Base-by-base conservation (phyloP, 2,888 invertebrate species). In the Heliconius sara region DNA sequence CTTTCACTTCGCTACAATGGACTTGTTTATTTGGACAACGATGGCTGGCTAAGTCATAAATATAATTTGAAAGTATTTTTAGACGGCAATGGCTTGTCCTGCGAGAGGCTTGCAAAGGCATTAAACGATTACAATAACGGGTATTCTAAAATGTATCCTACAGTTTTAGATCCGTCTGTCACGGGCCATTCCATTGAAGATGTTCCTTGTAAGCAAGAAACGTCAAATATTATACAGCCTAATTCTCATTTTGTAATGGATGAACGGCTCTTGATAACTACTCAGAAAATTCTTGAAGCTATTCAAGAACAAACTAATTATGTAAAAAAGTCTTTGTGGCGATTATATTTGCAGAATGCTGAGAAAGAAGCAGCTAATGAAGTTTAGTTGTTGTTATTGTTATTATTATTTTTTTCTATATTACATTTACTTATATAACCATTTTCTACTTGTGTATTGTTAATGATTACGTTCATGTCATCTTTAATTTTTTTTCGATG, bases 211-310 rank as follows among this genome's bases (percentile, higher is more conserved):
- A 82, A 83, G 2, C 84, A 83, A n/a, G 85, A 85, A 22, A 79
- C 79, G 4, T 76, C 79, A 34, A 83, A 86, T 52, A n/a, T 84
- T 10, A 39, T 81, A 4, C 30, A 77, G 10, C 30, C 34, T 13
- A 16, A 25, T 39, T 9, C 82, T 4, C 76, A 72, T 4, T 80
- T 84, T 12, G 83, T 85, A 4, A 85, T 85, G 0, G 93, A 94
- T 80, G 93, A 94, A 47, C 88, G 93, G 12, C 87, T 95, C 13
- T 83, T 95, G 16, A 84, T 90, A 2, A 89, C 88, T 0, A 91
- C 83, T 76, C 91, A 93, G 80, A 93, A 93, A 82, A 94, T 95
- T 73, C 81, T 95, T 27, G 91, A 91, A 81, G 93, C 91, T 19
- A 87, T 95, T 0, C 86, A 83, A 25, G 90, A 94, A 25, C 94